Evolutionary conservation across 1,140 invertebrate genomes (phyloP), one percentile per base, ranked within the genome.

Genomic region (Bombus balteatus): DNA sequence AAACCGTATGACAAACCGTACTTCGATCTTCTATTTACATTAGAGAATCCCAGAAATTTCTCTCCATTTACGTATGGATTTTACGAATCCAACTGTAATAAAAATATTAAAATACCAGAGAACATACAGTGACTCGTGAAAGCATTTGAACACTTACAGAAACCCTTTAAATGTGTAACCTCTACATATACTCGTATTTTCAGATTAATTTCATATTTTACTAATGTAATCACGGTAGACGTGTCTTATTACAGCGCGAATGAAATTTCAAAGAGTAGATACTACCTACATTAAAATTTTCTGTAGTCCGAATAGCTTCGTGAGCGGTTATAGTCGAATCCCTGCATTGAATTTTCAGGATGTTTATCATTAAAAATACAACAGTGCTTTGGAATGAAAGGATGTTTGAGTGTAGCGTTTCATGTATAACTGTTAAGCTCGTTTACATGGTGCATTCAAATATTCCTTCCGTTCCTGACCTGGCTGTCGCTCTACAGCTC

Each of bases 381-480:
- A 32, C 9, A 22, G 9, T 12, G 2, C 10, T 32, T 25, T 22
- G n/a, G 10, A 25, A 74, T 13, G 9, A 34, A 74, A 47, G 10
- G 41, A 15, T n/a, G 32, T 9, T 12, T 9, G 18, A 53, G 43
- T 3, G 73, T 74, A 53, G 73, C 73, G 28, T 10, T 75, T 53
- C 34, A 3, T 39, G 5, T 34, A 34, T 72, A 43, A 41, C 71
- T 25, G 39, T 1, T 25, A 34, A 77, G 37, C 37, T 39, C 34
- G 75, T 70, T 65, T 66, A 70, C 65, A 53, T 70, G 32, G 39
- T 28, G 65, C 66, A 47, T 53, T 80, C 43, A 68, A 80, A 68
- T 71, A 47, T 80, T 80, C 43, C 78, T 66, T 53, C 66, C 78
- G 32, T 70, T 70, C 78, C 32, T 71, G 59, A 41, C 39, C 76